These are phyloP conservation scores for Onthophagus taurus DNA, from an alignment of 1,140 invertebrate species.

Conservation along the genomic window DNA sequence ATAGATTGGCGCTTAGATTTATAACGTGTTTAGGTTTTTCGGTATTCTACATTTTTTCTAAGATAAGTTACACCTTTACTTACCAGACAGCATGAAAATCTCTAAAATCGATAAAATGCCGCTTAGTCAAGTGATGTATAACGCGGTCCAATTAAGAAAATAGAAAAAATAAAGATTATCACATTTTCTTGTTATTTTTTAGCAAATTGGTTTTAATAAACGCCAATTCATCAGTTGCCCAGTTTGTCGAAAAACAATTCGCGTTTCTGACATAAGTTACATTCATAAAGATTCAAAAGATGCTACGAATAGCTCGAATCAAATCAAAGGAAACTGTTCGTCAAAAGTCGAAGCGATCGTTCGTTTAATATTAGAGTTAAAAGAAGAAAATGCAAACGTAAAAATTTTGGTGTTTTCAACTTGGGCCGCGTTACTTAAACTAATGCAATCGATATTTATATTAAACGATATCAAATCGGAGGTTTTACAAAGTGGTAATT, in stretches of 20 bases:
- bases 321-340: constrained; percentile 51
- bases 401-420: constrained; percentile 69
- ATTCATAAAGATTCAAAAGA: constrained; percentile 39
- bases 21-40: no score
- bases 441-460: constrained; percentile 49
- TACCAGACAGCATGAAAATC: no score
- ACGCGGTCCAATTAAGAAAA: no score
- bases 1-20: no score
- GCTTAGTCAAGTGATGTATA: no score
- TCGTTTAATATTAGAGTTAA: constrained; percentile 47
- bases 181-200: no score
- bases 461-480: constrained; percentile 47
- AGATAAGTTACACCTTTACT: no score
- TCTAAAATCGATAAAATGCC: no score
- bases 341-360: constrained; percentile 66
- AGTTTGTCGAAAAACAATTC: constrained; percentile 51
- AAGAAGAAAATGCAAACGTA: constrained; percentile 43
- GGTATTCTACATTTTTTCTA: no score
- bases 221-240: constrained; percentile 44
- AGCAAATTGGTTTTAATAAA: no score
- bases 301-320: no score
- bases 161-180: no score
- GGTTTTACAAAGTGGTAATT: constrained; percentile 16
- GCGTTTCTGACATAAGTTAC: constrained; percentile 47
- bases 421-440: constrained; percentile 54